Percentiles rank a stretch among this genome's conserved stretches.
Conservation (phyloP, 2,797 vertebrate species). For the Yasuhikotakia modesta region DNA sequence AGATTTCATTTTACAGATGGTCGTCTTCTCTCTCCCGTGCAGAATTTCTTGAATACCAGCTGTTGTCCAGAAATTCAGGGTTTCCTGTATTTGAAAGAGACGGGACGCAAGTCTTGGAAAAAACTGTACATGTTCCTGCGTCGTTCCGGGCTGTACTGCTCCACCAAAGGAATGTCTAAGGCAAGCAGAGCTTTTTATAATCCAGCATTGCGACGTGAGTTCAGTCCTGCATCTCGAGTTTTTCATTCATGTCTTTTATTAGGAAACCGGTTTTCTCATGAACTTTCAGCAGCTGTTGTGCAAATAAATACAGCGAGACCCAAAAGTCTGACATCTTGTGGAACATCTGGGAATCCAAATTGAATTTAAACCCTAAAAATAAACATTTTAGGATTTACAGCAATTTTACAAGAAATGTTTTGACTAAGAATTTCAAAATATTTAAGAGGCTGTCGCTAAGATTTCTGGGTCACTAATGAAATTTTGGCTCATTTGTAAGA, state of each 20-base stretch:
- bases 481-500: no score
- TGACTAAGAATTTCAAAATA: no score
- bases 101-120: constrained; percentile 95
- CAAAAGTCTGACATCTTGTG: background rate
- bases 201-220: background rate
- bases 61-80: constrained; percentile 98
- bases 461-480: no score
- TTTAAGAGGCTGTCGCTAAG: no score
- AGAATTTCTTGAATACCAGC: constrained; percentile 96
- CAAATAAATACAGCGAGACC: background rate
- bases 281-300: background rate
- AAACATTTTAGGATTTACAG: background rate
- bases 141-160: constrained; percentile 93
- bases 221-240: background rate
- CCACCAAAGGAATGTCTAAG: constrained; percentile 97
- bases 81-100: constrained; percentile 90
- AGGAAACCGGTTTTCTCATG: background rate
- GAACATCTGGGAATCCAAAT: background rate
- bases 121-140: constrained; percentile 92
- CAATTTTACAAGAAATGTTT: background rate
- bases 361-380: background rate
- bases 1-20: constrained; percentile 44
- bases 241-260: background rate
- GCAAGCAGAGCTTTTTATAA: constrained; percentile 66
- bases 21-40: constrained; percentile 37